Base-by-base conservation (phyloP, 2,113 vertebrate genomes). In the Epinephelus fuscoguttatus region DNA sequence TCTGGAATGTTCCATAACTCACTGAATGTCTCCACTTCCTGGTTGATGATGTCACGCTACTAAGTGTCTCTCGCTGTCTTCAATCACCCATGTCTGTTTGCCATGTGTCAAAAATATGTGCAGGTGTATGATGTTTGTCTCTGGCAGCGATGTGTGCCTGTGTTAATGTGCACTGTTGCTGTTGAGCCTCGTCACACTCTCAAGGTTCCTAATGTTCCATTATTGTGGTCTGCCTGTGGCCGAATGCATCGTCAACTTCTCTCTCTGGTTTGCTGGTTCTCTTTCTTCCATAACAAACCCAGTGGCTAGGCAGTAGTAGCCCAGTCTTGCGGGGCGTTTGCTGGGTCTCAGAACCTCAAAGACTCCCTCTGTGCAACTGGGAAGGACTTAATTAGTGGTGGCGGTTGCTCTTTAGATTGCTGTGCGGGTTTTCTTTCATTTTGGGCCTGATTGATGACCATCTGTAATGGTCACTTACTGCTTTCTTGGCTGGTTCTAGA, bases 1-100 rank as follows among this genome's bases (percentile, higher is more conserved):
- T 85, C 84, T 82, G 91, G 92, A 94, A 93, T 93, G 93, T 91
- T 88, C 80, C 73, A 49, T 94, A 94, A 94, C 91, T 59, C 88
- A 92, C 85, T 53, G 37, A 92, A 90, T 87, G 85, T 92, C 77
- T 88, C 84, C 82, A 86, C 84, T 86, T 87, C 82, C 87, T 92
- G 81, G 77, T 86, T 87, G 73, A 91, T 82, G 79, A 88, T 88
- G 85, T 92, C 91, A 93, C 89, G 90, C 91, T 91, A 91, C 92
- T 94, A 91, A 92, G 84, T 92, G 91, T 93, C 88, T 82, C 71
- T 70, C 37, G 67, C 78, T 62, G 81, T 91, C 83, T 30, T 67
- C 73, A 82, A 45, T 88, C 83, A 60, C 78, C 74, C 84, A 19
- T 89, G 84, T 92, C 77, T 90, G 85, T 94, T 86, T 89, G 86